phyloP scores from a whole-genome alignment of 1,140 invertebrate genomes.

The Drosophila repletoides region DNA sequence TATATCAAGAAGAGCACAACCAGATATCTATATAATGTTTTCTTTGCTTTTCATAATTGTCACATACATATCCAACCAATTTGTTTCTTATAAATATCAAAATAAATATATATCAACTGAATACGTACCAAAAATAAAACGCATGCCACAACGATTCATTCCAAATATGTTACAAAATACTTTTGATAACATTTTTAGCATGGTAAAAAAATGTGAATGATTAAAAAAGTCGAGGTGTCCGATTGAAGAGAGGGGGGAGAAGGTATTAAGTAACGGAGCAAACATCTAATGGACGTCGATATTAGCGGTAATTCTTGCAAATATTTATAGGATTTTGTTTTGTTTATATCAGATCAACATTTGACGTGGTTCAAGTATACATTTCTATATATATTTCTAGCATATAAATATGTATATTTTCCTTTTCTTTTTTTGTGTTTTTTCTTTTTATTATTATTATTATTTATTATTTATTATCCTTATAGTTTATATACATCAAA shows the following conservation, averaged over 20 bases:
- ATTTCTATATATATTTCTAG: constrained; percentile 29
- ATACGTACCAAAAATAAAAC: constrained; percentile 69
- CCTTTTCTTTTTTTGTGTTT: too few species aligned
- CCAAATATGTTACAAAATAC: constrained; percentile 51
- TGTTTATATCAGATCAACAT: too few species aligned
- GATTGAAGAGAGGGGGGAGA: constrained; percentile 10
- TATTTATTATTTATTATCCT: constrained; percentile 33
- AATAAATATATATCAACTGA: constrained; percentile 8
- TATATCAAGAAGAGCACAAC: constrained; percentile 41
- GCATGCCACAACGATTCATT: constrained; percentile 66
- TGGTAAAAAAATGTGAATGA: constrained; percentile 28
- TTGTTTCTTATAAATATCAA: too few species aligned
- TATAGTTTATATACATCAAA: constrained; percentile 68
- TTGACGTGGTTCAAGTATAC: constrained; percentile 9
- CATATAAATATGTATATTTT: constrained; percentile 27
- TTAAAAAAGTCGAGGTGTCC: constrained; percentile 38
- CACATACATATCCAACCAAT: constrained; percentile 6
- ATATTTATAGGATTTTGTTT: constrained; percentile 43
- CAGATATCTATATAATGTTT: constrained; percentile 27
- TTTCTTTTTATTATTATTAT: too few species aligned
- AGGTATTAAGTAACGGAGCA: too few species aligned
- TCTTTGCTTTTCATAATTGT: constrained; percentile 2
- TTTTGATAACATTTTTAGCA: constrained; percentile 44
- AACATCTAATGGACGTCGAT: constrained; percentile 52
- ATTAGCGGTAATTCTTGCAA: constrained; percentile 42